Evolutionary conservation across 2,113 vertebrate genomes (phyloP), one percentile per base, ranked within the genome.

Genomic region (Podarcis raffonei): DNA sequence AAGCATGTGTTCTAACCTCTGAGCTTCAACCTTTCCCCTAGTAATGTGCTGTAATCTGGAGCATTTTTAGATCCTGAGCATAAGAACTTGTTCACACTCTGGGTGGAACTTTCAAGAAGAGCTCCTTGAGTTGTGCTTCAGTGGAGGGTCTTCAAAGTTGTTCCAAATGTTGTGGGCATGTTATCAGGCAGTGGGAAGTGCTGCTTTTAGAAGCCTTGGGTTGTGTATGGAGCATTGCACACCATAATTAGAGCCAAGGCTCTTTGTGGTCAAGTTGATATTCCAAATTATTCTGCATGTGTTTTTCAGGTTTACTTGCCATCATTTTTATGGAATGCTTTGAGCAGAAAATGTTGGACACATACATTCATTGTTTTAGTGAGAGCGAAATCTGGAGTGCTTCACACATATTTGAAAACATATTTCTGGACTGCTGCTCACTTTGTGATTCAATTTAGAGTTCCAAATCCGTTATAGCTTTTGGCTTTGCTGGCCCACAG

Each of bases 341-440:
- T 77, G 62, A 48, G 27, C 20, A 76, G 48, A 89, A 89, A 77
- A 37, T 79, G 85, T 79, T 37, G 82, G 57, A 57, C 42, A 39
- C 16, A 30, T 23, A 87, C 27, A 71, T 57, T 80, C 76, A 87
- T 87, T 80, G 39, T 80, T 79, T 89, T 37, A 23, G 1, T 16
- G 32, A 71, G 23, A 42, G 35, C 16, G 5, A 78, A 80, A 71
- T 62, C 48, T 71, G 72, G 65, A 84, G 59, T 71, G 48, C 65
- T 35, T 89, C 75, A 42, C 25, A 79, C 77, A 87, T 57, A 71
- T 87, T 89, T 89, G 79, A 4, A 79, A 65, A 59, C 62, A 88
- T 72, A 79, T 23, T 80, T 89, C 37, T 80, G 57, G 59, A 65
- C 66, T 66, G 71, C 79, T 39, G 5, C 9, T 69, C 39, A 78